A percentile compares a stretch with the other conserved stretches of the same genome.
Conservation (phyloP, 2,113 vertebrate species). For the Haemorhous mexicanus region DNA sequence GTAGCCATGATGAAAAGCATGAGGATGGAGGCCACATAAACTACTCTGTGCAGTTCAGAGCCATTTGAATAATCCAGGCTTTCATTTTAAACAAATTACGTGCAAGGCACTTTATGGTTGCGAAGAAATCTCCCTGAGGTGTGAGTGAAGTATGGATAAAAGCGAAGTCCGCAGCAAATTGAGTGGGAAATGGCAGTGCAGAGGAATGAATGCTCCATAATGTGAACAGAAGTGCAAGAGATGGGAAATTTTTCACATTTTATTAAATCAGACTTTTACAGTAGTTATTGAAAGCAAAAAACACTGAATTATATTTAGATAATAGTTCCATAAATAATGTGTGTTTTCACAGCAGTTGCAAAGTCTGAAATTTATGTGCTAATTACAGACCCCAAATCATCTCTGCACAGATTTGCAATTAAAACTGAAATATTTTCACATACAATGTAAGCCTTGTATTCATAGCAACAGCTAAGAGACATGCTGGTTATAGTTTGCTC, state of each 20-base stretch:
- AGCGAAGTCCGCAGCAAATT: background rate
- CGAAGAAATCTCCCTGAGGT: conserved; percentile 15
- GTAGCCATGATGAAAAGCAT: background rate
- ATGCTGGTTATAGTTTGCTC: conserved; percentile 53
- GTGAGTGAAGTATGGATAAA: background rate
- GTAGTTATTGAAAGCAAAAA: conserved; percentile 64
- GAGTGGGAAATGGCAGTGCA: background rate
- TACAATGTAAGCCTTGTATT: conserved; percentile 60
- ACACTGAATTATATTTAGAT: conserved; percentile 66
- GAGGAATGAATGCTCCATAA: conserved; percentile 8
- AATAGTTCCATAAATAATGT: conserved; percentile 71
- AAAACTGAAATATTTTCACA: conserved; percentile 74
- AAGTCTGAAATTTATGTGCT: conserved; percentile 67
- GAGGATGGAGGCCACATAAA: background rate
- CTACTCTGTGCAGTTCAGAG: background rate
- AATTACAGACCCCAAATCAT: conserved; percentile 73
- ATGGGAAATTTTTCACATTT: conserved; percentile 51
- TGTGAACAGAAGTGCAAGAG: conserved; percentile 38
- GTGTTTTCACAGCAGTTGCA: conserved; percentile 65
- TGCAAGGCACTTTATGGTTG: background rate
- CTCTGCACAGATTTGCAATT: conserved; percentile 66
- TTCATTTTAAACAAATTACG: conserved; percentile 35
- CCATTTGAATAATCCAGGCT: conserved; percentile 21
- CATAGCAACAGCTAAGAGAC: conserved; percentile 62
- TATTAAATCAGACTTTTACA: conserved; percentile 66